These are phyloP conservation scores for Aphelinus certus DNA, from an alignment of 1,140 invertebrate genomes.

Conservation along the genomic window DNA sequence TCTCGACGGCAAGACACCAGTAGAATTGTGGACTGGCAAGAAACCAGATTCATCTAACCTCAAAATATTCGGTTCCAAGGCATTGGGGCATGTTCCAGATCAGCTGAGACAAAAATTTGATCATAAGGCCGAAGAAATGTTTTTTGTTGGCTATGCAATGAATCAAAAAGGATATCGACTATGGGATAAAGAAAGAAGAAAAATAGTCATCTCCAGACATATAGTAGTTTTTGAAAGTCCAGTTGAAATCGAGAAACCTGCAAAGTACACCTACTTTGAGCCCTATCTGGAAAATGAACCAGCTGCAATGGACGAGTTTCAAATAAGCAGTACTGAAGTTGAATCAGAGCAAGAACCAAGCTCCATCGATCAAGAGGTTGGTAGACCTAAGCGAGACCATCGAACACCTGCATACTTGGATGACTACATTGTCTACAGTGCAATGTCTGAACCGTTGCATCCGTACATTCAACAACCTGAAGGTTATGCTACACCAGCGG, in stretches of 20 bases:
- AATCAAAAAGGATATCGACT: slow-evolving; percentile 54
- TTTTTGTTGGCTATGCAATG: slow-evolving; percentile 58
- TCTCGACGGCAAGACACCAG: slow-evolving; percentile 44
- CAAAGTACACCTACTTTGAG: too few species aligned
- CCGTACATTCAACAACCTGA: too few species aligned
- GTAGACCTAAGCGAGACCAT: too few species aligned
- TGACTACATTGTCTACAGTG: too few species aligned
- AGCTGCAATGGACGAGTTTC: too few species aligned
- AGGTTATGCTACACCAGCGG: background rate
- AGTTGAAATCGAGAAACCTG: background rate
- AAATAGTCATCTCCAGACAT: background rate
- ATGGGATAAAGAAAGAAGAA: background rate
- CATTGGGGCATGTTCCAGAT: slow-evolving; percentile 53
- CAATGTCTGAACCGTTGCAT: too few species aligned
- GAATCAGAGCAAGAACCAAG: too few species aligned
- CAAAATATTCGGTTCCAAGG: slow-evolving; percentile 58
- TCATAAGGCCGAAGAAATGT: slow-evolving; percentile 53
- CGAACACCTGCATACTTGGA: too few species aligned
- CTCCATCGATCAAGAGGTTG: too few species aligned
- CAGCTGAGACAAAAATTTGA: slow-evolving; percentile 52
- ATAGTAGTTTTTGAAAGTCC: background rate
- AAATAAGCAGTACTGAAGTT: too few species aligned
- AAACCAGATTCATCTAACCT: slow-evolving; percentile 52
- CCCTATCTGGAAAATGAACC: too few species aligned
- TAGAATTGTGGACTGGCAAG: slow-evolving; percentile 51